These are phyloP conservation scores for Eurytoma californica DNA, from an alignment of 2,888 invertebrate genomes.

Conservation along the genomic window DNA sequence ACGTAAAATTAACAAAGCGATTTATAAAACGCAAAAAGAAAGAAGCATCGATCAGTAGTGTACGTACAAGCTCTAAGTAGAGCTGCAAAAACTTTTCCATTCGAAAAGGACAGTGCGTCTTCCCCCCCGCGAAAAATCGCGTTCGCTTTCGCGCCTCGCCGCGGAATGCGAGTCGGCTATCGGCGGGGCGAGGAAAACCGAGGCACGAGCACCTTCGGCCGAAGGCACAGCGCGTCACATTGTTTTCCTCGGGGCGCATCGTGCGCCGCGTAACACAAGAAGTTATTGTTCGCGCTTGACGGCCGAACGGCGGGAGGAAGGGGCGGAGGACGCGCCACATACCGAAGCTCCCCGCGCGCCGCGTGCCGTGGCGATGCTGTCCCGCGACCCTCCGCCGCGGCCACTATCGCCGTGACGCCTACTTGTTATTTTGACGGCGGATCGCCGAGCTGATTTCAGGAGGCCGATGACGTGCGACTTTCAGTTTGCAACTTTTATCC, in stretches of 20 bases:
- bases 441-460: slow-evolving; percentile 18
- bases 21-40: too few species aligned
- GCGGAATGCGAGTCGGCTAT: too few species aligned
- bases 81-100: too few species aligned
- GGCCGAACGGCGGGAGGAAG: slow-evolving; percentile 9
- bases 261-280: slow-evolving; percentile 46
- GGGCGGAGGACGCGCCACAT: slow-evolving; percentile 17
- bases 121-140: background rate
- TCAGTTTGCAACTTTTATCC: slow-evolving; percentile 14
- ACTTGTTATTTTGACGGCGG: slow-evolving; percentile 36
- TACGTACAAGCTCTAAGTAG: too few species aligned
- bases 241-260: slow-evolving; percentile 25
- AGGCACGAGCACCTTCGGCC: too few species aligned
- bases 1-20: too few species aligned
- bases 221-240: slow-evolving; percentile 35
- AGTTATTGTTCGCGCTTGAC: slow-evolving; percentile 44
- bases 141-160: too few species aligned
- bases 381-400: too few species aligned
- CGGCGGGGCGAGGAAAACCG: too few species aligned
- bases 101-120: too few species aligned
- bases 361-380: background rate
- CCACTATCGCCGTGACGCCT: background rate
- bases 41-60: too few species aligned
- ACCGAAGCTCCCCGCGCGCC: background rate
- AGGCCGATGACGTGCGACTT: slow-evolving; percentile 10